phyloP scores from a whole-genome alignment of 2,113 vertebrate species.

The Gymnarchus niloticus region DNA sequence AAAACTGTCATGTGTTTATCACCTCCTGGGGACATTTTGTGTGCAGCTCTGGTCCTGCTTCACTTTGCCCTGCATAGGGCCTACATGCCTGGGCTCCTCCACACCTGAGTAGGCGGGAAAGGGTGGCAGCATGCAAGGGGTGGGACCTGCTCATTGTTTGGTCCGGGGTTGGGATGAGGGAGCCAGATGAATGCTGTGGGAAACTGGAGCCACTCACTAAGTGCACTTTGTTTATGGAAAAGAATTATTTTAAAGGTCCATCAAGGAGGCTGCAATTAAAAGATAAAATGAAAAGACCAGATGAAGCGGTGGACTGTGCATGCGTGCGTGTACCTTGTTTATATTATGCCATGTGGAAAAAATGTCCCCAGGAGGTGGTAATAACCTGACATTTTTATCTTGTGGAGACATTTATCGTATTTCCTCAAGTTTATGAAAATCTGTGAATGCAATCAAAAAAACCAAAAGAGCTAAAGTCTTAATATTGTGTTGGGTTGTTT shows the following conservation, averaged over 20 bases:
- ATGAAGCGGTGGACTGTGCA: background rate
- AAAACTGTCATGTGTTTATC: too few species aligned
- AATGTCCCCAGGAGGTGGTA: too few species aligned
- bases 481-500: too few species aligned
- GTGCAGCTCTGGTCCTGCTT: background rate
- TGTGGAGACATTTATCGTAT: too few species aligned
- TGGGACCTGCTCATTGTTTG: background rate
- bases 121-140: background rate
- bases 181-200: background rate
- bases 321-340: background rate
- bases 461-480: too few species aligned
- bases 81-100: background rate
- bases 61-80: background rate
- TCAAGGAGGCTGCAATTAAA: background rate
- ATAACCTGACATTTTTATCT: too few species aligned
- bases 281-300: background rate
- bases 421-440: too few species aligned
- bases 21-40: too few species aligned
- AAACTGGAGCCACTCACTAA: background rate
- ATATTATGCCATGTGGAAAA: too few species aligned
- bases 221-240: background rate
- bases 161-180: background rate
- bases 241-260: background rate
- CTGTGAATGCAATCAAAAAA: too few species aligned
- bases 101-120: background rate